Percentiles rank a stretch among this genome's conserved stretches.
These are phyloP conservation scores for Vidua chalybeata DNA, from an alignment of 2,113 vertebrate species.

Conservation along the genomic window DNA sequence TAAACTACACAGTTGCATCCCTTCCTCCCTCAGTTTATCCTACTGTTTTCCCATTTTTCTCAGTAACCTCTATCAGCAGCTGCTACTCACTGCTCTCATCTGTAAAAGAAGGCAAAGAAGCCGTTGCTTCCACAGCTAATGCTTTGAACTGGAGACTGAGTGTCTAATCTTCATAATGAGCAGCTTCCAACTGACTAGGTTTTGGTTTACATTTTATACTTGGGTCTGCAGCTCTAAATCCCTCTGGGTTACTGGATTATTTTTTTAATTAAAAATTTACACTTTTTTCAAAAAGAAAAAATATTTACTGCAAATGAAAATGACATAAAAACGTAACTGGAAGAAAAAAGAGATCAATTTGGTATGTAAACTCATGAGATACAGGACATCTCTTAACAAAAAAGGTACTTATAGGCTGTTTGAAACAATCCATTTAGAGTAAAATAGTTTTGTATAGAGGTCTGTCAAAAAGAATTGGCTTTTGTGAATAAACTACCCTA, in stretches of 20 bases:
- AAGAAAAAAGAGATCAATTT: neutral
- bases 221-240: neutral
- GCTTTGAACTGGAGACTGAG: conserved; percentile 54
- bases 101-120: conserved; percentile 23
- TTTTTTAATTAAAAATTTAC: conserved; percentile 12
- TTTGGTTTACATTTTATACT: conserved; percentile 60
- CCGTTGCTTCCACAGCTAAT: conserved; percentile 40
- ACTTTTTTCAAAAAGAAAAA: neutral
- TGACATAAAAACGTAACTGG: neutral
- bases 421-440: neutral
- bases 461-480: conserved; percentile 38
- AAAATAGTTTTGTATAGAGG: conserved; percentile 21
- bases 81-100: conserved; percentile 53
- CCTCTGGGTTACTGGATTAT: neutral
- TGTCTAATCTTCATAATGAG: conserved; percentile 66
- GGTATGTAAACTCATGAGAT: neutral
- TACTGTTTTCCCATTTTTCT: conserved; percentile 39
- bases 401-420: neutral
- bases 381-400: neutral
- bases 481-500: neutral
- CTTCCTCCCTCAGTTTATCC: conserved; percentile 8
- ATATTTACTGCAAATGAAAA: conserved; percentile 10
- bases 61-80: conserved; percentile 47
- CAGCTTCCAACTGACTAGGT: conserved; percentile 48
- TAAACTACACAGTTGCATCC: neutral